Evolutionary conservation across 2,888 invertebrate species (phyloP).

Genomic region (Nymphalis urticae): DNA sequence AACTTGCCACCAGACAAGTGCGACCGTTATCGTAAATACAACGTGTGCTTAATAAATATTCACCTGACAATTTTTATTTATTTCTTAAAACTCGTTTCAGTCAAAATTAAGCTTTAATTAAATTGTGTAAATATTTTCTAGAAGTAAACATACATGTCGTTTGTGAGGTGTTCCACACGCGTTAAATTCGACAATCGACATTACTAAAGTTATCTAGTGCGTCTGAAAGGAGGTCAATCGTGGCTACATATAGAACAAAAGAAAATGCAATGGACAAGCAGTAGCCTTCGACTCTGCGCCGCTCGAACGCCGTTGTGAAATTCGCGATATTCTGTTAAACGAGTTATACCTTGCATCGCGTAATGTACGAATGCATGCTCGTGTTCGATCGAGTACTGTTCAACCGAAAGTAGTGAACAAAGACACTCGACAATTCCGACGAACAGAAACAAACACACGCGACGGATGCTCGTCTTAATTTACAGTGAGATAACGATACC

Average conservation of each 20-base stretch:
- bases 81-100: no score
- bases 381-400: not conserved
- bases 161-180: not conserved
- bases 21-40: not conserved
- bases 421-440: not conserved
- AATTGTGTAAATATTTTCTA: not conserved
- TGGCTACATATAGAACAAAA: slow-evolving; percentile 19
- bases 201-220: not conserved
- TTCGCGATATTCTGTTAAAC: slow-evolving; percentile 1
- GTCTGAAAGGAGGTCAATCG: slow-evolving; percentile 23
- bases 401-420: not conserved
- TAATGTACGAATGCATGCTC: not conserved
- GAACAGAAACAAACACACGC: not conserved
- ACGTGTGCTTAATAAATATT: not conserved
- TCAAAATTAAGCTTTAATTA: not conserved
- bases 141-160: not conserved
- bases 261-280: slow-evolving; percentile 12
- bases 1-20: not conserved
- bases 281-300: not conserved
- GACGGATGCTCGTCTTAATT: no score
- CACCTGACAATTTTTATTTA: not conserved
- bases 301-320: not conserved
- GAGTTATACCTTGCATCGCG: not conserved
- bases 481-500: no score
- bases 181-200: slow-evolving; percentile 2